A percentile compares a stretch with the other conserved stretches of the same genome.
Evolutionary conservation across 2,797 vertebrate genomes (phyloP).

Genomic region (Phoebastria nigripes): DNA sequence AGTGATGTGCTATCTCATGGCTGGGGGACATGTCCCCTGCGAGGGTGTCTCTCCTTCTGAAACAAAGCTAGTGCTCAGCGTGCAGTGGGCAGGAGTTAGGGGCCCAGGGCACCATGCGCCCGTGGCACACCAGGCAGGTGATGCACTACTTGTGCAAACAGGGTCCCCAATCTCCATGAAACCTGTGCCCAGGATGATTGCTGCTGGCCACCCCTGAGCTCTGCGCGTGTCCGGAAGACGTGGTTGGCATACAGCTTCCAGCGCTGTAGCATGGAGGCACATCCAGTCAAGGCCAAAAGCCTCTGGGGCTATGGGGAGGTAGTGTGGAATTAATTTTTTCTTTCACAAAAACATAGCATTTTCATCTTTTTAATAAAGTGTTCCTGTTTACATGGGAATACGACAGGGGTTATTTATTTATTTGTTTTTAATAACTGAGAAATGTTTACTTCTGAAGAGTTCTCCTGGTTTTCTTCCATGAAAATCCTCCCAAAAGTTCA

Average conservation of each 20-base stretch:
- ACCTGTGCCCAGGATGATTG: neutral
- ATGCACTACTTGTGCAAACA: neutral
- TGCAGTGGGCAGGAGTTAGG: neutral
- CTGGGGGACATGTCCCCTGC: accelerated
- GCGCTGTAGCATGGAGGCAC: accelerated
- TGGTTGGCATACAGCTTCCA: neutral
- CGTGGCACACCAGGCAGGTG: accelerated
- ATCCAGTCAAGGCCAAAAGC: neutral
- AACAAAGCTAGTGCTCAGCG: neutral
- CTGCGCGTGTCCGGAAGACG: accelerated
- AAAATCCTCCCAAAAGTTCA: slow-evolving; percentile 28
- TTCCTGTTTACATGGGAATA: slow-evolving; percentile 8
- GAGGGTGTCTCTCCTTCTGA: neutral
- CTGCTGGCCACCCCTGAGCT: neutral
- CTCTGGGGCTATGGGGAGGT: neutral
- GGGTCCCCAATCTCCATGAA: accelerated
- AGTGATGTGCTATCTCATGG: neutral
- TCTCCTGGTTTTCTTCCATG: slow-evolving; percentile 1
- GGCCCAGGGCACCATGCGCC: accelerated
- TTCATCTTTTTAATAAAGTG: slow-evolving; percentile 7
- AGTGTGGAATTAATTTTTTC: neutral
- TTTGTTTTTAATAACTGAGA: slow-evolving; percentile 50
- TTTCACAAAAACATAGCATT: neutral
- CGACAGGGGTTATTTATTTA: neutral
- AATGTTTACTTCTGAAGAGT: slow-evolving; percentile 10